Conservation (phyloP, 2,888 invertebrate species). For the Sclerodermus sp. region DNA sequence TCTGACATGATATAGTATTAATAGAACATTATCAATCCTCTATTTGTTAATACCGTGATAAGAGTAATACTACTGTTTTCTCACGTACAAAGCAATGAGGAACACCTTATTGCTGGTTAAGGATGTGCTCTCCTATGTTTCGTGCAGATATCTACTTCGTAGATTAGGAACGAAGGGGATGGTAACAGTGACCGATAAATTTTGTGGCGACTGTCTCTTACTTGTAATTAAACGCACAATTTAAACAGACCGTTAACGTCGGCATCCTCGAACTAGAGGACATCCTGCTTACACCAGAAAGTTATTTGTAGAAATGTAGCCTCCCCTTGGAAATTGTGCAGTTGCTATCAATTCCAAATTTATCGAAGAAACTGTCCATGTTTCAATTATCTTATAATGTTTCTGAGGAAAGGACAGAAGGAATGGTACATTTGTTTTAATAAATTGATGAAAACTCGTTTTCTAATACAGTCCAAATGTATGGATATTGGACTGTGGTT, state of each 20-base stretch:
- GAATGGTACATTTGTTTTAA: too few species aligned
- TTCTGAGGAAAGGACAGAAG: too few species aligned
- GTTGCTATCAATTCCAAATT: too few species aligned
- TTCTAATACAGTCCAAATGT: too few species aligned
- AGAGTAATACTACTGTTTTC: not conserved
- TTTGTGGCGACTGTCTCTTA: slow-evolving; percentile 50
- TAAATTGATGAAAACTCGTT: too few species aligned
- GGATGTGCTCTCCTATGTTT: slow-evolving; percentile 32
- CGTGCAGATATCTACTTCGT: slow-evolving; percentile 40
- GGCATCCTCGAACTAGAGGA: slow-evolving; percentile 40
- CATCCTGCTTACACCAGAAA: slow-evolving; percentile 15
- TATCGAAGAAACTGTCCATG: too few species aligned
- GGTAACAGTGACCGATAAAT: slow-evolving; percentile 53
- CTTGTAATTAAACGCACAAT: slow-evolving; percentile 56
- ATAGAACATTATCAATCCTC: too few species aligned
- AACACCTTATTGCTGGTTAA: slow-evolving; percentile 29
- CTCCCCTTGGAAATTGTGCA: too few species aligned
- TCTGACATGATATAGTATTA: too few species aligned
- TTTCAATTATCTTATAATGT: too few species aligned
- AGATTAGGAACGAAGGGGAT: slow-evolving; percentile 48
- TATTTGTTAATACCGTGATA: too few species aligned
- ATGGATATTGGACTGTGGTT: too few species aligned
- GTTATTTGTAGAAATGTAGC: slow-evolving; percentile 12
- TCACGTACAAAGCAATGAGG: slow-evolving; percentile 24
- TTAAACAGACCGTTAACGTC: slow-evolving; percentile 53